phyloP scores from a whole-genome alignment of 2,888 invertebrate genomes.

The Drosophila mettleri region DNA sequence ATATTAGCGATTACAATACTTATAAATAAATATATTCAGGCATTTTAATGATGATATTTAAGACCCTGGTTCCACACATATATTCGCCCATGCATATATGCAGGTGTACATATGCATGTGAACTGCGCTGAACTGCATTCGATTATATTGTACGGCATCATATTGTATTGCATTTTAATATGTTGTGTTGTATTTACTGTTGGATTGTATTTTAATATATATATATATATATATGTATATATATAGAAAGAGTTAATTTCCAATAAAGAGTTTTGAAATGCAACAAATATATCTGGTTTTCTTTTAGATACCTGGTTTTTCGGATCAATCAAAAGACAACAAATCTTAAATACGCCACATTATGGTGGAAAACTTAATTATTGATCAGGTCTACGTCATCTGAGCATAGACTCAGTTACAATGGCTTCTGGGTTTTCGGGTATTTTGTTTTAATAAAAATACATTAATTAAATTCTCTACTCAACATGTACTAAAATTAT shows the following conservation, averaged over 20 bases:
- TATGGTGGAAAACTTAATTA: too few relatives aligned
- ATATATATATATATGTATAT: constrained; percentile 37
- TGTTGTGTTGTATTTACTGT: constrained; percentile 81
- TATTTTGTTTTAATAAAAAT: too few relatives aligned
- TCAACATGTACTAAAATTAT: too few relatives aligned
- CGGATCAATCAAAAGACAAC: too few relatives aligned
- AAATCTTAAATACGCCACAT: neutral
- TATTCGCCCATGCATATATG: constrained; percentile 29
- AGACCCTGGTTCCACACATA: constrained; percentile 65
- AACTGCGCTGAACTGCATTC: constrained; percentile 52
- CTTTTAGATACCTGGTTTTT: too few relatives aligned
- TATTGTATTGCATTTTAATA: constrained; percentile 78
- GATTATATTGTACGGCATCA: constrained; percentile 69
- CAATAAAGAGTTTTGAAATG: constrained; percentile 79
- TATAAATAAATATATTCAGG: constrained; percentile 56
- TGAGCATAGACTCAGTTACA: too few relatives aligned
- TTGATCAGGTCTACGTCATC: too few relatives aligned
- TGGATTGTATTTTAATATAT: constrained; percentile 75
- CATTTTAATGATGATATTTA: constrained; percentile 50
- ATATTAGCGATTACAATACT: constrained; percentile 43
- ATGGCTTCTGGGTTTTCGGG: too few relatives aligned
- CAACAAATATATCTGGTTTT: constrained; percentile 25
- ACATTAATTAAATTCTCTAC: too few relatives aligned
- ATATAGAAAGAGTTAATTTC: constrained; percentile 72
- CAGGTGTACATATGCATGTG: constrained; percentile 26